Evolutionary conservation across 1,140 invertebrate genomes (phyloP), one percentile per base, ranked within the genome.

Genomic region (Drosophila parabipectinata): DNA sequence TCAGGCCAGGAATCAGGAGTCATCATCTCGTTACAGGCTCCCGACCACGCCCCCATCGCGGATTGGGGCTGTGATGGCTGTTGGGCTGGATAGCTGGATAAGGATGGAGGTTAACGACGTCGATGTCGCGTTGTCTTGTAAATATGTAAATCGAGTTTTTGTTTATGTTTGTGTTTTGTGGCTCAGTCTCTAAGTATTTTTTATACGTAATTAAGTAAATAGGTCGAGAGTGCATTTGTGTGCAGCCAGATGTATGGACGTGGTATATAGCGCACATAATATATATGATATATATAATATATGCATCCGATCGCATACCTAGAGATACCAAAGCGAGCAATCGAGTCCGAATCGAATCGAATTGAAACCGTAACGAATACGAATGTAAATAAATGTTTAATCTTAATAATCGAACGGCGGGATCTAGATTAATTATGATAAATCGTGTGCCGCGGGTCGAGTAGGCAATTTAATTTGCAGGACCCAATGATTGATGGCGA

Each of bases 311-410:
- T 58, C 68, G 56, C 39, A 78, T 62, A 59, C 73, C 55, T 63
- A 69, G 52, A 62, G 59, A 71, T 63, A 69, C 48, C 50, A 53
- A 21, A 32, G 48, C 28, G 55, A 47, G 52, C 28, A 56, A 47
- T 72, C 54, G 58, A 47, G 14, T 73, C 64, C 41, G 55, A 56
- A 69, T 68, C 32, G 51, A 41, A 83, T 73, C 72, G 67, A 82
- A 79, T 64, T 14, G 77, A 78, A 79, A 54, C 71, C 48, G 69
- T 78, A 77, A 73, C 57, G 54, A 71, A 80, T 90, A 73, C 57
- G 54, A 71, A 80, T 90, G 85, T 90, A 90, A 80, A 84, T 89
- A 84, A 81, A 89, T 84, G 81, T 74, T 85, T 89, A 84, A 89
- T 72, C 80, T 84, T 80, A 89, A 88, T 88, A 77, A 89, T 78